Evolutionary conservation across 1,140 invertebrate genomes (phyloP), one percentile per base, ranked within the genome.

Genomic region (Andricus grossulariae): DNA sequence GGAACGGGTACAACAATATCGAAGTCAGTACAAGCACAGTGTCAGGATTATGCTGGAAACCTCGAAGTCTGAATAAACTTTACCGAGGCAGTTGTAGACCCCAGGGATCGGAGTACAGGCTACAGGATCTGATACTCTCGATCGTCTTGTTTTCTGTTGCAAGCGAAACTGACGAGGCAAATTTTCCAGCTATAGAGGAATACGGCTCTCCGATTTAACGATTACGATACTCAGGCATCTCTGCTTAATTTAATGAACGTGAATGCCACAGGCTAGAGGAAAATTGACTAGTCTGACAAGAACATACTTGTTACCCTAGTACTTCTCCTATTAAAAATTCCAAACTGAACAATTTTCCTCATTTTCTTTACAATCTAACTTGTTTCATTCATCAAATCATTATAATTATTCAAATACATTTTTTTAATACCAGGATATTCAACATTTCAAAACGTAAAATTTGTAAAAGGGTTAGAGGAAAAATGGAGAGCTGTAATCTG

Each of bases 101-200:
- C 39, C 10, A 11, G 39, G 39, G 60, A 66, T 39, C 60, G 7
- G 57, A 60, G 60, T 66, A 39, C 60, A 66, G 60, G 39, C 32
- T 25, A 39, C 60, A 66, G 60, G 39, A 66, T 25, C 32, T 66
- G 60, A 66, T 66, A 66, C 60, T 66, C 60, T 39, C 25, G 60
- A 66, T 66, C 60, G 32, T 66, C 60, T 66, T 66, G 60, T 66
- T 66, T 21, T 16, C 60, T 39, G 60, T 66, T 16, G 32, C 60
- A 66, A 39, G 60, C 25, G 60, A 66, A 66, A 39, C 60, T 66
- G 60, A 15, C 60, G 25, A 15, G 32, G 25, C 32, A 66, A 66
- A 66, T 66, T 66, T 66, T 21, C 60, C 21, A 66, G 39, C 60
- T 21, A 39, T 39, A 66, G 32, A 12, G n/a, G 32, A n/a, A 66